phyloP scores from a whole-genome alignment of 2,888 invertebrate genomes.

The Caprella mutica region DNA sequence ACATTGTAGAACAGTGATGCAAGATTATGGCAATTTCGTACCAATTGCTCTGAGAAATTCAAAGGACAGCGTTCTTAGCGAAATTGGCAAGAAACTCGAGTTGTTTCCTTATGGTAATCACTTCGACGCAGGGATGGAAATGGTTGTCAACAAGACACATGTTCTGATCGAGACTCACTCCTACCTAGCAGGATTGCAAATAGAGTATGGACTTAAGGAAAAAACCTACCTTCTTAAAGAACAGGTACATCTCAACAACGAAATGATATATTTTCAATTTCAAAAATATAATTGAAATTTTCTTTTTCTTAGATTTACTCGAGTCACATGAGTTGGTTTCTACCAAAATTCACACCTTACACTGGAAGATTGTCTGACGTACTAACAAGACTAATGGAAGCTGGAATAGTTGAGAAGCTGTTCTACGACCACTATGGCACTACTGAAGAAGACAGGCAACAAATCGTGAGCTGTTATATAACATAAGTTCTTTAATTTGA shows the following conservation, averaged over 20 bases:
- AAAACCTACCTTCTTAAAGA: conserved; percentile 22
- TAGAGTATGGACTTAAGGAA: conserved; percentile 1
- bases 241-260: too few relatives aligned
- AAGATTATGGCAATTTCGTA: conserved; percentile 21
- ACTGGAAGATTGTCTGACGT: not conserved
- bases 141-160: conserved; percentile 14
- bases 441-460: too few relatives aligned
- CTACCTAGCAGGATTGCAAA: conserved; percentile 16
- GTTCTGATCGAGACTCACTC: conserved; percentile 21
- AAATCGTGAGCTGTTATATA: too few relatives aligned
- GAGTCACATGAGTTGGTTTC: conserved; percentile 22
- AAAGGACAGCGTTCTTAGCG: not conserved
- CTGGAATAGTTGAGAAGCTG: conserved; percentile 19
- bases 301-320: conserved; percentile 14
- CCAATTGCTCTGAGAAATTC: conserved; percentile 12
- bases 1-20: conserved; percentile 15
- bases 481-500: too few relatives aligned
- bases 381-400: conserved; percentile 8
- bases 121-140: conserved; percentile 6
- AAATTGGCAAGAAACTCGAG: conserved; percentile 13
- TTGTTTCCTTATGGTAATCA: too few relatives aligned
- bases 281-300: too few relatives aligned
- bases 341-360: conserved; percentile 24
- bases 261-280: too few relatives aligned
- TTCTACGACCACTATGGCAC: too few relatives aligned